Evolutionary conservation across 2,797 vertebrate genomes (phyloP).

Genomic region (Peromyscus nudipes): DNA sequence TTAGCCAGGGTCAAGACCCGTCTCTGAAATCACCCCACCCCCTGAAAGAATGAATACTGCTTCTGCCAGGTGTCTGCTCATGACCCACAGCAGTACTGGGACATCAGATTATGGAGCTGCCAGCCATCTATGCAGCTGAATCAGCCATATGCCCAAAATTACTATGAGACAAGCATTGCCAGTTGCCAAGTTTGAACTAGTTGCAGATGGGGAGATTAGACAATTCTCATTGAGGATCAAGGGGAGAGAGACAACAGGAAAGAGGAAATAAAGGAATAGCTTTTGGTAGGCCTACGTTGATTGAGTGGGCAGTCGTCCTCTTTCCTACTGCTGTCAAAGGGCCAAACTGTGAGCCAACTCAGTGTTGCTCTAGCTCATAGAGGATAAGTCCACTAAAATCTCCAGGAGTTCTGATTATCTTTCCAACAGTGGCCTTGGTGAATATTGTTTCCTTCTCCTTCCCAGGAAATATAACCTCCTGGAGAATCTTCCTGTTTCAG

Average conservation of each 20-base stretch:
- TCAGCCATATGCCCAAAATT: not conserved
- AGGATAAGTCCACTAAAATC: not conserved
- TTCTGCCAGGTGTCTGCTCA: not conserved
- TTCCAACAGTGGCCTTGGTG: not conserved
- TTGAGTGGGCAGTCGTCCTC: not conserved
- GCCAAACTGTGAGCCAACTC: not conserved
- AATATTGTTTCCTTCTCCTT: not conserved
- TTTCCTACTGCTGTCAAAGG: not conserved
- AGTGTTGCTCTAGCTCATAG: not conserved
- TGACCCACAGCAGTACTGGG: not conserved
- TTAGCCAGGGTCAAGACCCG: not conserved
- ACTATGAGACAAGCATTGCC: not conserved
- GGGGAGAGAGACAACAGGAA: not conserved
- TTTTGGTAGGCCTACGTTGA: not conserved
- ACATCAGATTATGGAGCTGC: not conserved
- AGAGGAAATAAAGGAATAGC: not conserved
- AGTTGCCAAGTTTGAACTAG: slow-evolving; percentile 2
- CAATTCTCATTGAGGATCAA: slow-evolving; percentile 4
- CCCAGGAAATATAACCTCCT: not conserved
- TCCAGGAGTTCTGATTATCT: not conserved
- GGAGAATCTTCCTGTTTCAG: not conserved
- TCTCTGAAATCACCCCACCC: not conserved
- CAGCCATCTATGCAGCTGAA: not conserved
- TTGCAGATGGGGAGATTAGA: not conserved
- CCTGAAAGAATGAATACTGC: not conserved